Base-by-base conservation (phyloP, 2,888 invertebrate species). In the Troglohyphantes excavatus region DNA sequence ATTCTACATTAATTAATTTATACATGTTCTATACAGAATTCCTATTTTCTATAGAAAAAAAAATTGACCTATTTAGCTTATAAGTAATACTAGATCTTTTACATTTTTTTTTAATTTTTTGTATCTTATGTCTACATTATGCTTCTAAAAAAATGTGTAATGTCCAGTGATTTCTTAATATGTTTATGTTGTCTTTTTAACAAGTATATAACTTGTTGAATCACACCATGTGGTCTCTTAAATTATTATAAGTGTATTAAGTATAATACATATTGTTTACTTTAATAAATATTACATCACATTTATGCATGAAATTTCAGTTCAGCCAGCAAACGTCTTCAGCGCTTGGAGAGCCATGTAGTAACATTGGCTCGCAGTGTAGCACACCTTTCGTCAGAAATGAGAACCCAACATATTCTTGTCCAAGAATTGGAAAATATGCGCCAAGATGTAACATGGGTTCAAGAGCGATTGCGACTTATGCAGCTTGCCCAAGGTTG, bases 331-430 rank as follows among this genome's bases (percentile, higher is more conserved):
- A 97, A 97, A 93, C 95, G 97, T 70, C 97, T 98, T 94, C 97
- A 97, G 93, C 95, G 97, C 5, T 94, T 98, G 91, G 98, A 98
- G 93, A 97, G 97, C 0, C 98, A 98, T 94, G 97, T 98, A 72
- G 97, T 98, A 81, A 98, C 98, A 0, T 94, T 98, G 91, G 98
- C 98, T 0, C 94, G 97, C 87, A 97, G 97, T 70, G 97, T 98
- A 26, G 97, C 98, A 19, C 97, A 98, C 93, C 94, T 98, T 61
- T 97, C 97, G 53, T 97, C 97, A 2, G 98, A 98, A 94, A 97
- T 98, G 96, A 94, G 97, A 90, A 97, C 97, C 0, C 97, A 98
- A 93, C 97, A 97, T 93, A 95, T 97, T 29, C 82, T 91, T 78
- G 93, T 93, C 89, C 93, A 97, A 94, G 97, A 98, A 94, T 96